Evolutionary conservation across 2,797 vertebrate genomes (phyloP).

Genomic region (Rachycentron canadum): DNA sequence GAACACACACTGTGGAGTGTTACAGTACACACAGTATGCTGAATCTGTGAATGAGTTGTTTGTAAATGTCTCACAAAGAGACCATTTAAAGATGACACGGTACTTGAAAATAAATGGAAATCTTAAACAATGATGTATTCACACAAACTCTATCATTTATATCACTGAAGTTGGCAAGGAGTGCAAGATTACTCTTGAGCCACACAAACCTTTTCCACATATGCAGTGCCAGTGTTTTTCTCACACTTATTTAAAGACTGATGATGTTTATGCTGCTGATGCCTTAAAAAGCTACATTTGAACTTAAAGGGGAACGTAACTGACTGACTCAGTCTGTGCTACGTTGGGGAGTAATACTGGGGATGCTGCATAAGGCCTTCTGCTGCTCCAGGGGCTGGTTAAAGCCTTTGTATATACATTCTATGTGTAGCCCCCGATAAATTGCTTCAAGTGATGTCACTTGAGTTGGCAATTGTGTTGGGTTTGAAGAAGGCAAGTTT

Average conservation of each 20-base stretch:
- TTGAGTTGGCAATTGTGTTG: background rate
- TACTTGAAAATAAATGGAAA: too few relatives aligned
- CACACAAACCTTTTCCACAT: too few relatives aligned
- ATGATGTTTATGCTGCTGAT: background rate
- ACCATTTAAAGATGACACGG: background rate
- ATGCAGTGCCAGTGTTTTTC: background rate
- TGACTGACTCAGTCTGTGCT: background rate
- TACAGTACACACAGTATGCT: background rate
- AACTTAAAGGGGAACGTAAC: background rate
- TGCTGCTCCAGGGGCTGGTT: background rate
- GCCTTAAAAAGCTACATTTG: background rate
- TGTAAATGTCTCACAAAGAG: background rate
- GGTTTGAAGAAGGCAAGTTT: background rate
- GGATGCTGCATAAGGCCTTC: background rate
- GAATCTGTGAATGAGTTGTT: background rate
- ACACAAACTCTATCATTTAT: background rate
- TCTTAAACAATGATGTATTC: background rate
- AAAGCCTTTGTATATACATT: background rate
- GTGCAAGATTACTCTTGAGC: too few relatives aligned
- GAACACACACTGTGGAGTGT: background rate
- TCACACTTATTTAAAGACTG: background rate
- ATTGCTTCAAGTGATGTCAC: slow-evolving; percentile 1
- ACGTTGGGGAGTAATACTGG: background rate
- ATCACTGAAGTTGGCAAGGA: background rate
- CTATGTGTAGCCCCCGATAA: background rate